Conservation (phyloP, 1,140 invertebrate genomes). For the Drosophila parvula region DNA sequence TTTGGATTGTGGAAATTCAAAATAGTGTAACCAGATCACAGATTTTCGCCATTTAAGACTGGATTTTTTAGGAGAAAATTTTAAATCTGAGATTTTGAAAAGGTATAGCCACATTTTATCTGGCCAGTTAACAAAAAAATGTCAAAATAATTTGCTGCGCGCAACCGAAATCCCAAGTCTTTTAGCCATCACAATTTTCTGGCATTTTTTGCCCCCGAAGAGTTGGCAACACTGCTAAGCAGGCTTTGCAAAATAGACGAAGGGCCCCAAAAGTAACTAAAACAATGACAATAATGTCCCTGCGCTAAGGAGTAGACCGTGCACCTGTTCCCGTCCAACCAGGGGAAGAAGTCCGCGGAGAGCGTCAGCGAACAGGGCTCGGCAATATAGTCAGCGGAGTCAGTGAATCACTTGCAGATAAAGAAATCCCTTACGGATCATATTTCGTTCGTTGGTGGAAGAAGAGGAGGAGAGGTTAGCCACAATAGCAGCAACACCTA, state of each 20-base stretch:
- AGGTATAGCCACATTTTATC: too few relatives aligned
- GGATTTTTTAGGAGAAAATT: too few relatives aligned
- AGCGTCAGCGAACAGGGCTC: constrained; percentile 5
- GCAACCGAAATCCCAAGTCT: too few relatives aligned
- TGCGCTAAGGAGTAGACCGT: constrained; percentile 41
- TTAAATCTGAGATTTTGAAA: too few relatives aligned
- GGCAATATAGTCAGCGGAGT: background rate
- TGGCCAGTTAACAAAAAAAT: too few relatives aligned
- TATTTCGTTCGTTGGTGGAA: background rate
- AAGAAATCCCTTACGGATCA: constrained; percentile 19
- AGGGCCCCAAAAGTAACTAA: constrained; percentile 15
- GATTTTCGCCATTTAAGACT: too few relatives aligned
- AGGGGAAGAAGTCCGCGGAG: constrained; percentile 50
- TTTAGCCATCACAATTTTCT: too few relatives aligned
- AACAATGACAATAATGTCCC: constrained; percentile 45
- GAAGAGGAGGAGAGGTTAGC: constrained; percentile 8
- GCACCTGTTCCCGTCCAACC: constrained; percentile 33
- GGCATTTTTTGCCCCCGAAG: too few relatives aligned
- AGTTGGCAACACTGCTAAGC: background rate
- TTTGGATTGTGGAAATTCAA: too few relatives aligned
- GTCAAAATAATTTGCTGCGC: too few relatives aligned
- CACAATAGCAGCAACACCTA: constrained; percentile 27
- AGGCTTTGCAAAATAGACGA: background rate
- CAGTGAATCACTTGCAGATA: constrained; percentile 52
- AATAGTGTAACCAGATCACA: too few relatives aligned